Conservation (phyloP, 2,797 vertebrate species). For the Gymnoscopelus microlampas region DNA sequence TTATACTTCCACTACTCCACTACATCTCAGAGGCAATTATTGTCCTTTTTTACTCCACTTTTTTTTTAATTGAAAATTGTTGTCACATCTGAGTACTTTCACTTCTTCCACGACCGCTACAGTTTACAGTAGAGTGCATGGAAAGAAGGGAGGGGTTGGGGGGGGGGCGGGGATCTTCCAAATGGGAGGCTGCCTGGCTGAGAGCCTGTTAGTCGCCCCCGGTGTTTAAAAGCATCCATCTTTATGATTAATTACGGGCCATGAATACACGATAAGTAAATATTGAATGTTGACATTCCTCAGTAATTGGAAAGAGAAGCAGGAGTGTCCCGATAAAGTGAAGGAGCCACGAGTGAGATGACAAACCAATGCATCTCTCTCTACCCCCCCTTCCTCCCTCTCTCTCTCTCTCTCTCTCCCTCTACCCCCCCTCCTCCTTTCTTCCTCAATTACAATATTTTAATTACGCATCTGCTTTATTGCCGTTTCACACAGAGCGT, state of each 20-base stretch:
- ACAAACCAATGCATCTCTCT: conserved; percentile 39
- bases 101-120: no score
- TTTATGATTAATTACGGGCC: conserved; percentile 64
- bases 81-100: no score
- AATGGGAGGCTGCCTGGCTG: conserved; percentile 23
- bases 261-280: conserved; percentile 67
- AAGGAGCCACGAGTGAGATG: conserved; percentile 55
- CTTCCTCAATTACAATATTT: no score
- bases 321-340: conserved; percentile 58
- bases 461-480: no score
- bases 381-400: conserved; percentile 43
- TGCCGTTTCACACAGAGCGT: no score
- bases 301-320: conserved; percentile 66
- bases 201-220: conserved; percentile 20
- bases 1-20: no score
- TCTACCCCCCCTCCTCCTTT: no score
- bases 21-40: no score
- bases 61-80: no score
- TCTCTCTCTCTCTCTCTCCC: conserved; percentile 27
- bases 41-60: no score
- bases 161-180: background rate
- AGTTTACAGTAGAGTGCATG: no score
- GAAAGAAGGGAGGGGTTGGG: no score
- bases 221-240: conserved; percentile 44
- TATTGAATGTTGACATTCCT: conserved; percentile 67